A percentile compares a stretch with the other conserved stretches of the same genome.
These are phyloP conservation scores for Zophobas atratus DNA, from an alignment of 1,140 invertebrate genomes.

Conservation along the genomic window DNA sequence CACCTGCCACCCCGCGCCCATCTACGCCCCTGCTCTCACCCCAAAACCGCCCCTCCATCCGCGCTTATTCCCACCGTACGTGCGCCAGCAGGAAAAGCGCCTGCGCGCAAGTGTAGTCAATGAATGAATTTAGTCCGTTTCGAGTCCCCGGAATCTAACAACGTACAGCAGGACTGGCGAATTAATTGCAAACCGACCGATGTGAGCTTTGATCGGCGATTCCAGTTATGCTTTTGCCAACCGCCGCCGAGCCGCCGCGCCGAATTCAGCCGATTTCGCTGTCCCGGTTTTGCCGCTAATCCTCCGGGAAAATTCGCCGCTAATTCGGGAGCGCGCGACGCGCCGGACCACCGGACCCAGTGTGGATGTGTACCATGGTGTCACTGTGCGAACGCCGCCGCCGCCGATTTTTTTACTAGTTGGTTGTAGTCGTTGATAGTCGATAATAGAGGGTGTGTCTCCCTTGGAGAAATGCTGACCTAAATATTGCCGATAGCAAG, in stretches of 20 bases:
- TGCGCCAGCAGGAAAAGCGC: slow-evolving; percentile 40
- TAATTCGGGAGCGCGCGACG: background rate
- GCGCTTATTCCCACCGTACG: slow-evolving; percentile 1
- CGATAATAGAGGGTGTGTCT: slow-evolving; percentile 56
- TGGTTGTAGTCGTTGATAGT: slow-evolving; percentile 40
- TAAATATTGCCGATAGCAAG: slow-evolving; percentile 44
- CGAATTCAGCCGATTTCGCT: background rate
- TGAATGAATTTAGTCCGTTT: slow-evolving; percentile 55
- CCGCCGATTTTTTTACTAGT: slow-evolving; percentile 15
- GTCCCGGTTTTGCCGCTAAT: too few relatives aligned
- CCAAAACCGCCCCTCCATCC: slow-evolving; percentile 17
- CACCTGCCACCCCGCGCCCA: too few relatives aligned
- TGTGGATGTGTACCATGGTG: slow-evolving; percentile 7
- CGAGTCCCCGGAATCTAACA: slow-evolving; percentile 47
- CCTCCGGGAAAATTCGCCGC: too few relatives aligned
- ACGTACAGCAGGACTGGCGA: slow-evolving; percentile 37
- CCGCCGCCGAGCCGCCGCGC: background rate
- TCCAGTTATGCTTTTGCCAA: slow-evolving; percentile 4
- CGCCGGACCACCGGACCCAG: background rate
- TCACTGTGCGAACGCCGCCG: slow-evolving; percentile 17
- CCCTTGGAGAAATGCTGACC: slow-evolving; percentile 53
- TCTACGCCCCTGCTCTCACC: background rate
- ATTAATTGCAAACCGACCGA: slow-evolving; percentile 44
- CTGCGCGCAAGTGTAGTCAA: slow-evolving; percentile 51
- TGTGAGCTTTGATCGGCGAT: slow-evolving; percentile 31